Percentiles rank a stretch among this genome's conserved stretches.
Evolutionary conservation across 2,888 invertebrate species (phyloP).

Genomic region (Therioaphis trifolii): DNA sequence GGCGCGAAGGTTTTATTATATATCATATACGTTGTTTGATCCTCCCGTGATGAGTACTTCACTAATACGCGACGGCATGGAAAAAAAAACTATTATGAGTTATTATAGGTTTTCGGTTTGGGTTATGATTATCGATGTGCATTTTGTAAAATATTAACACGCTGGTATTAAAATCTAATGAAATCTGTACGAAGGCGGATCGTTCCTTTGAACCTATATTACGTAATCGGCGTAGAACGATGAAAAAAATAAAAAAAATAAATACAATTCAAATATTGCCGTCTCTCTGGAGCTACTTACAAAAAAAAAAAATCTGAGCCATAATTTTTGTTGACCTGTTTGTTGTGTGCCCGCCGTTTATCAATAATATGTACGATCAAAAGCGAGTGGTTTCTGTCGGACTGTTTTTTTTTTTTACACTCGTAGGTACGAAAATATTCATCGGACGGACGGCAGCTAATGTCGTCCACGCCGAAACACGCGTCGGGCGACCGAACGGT

Average conservation of each 20-base stretch:
- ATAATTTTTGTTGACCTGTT: neutral
- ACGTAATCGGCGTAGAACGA: neutral
- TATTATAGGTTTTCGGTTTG: constrained; percentile 10
- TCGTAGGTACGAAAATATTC: too few species aligned
- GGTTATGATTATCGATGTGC: constrained; percentile 8
- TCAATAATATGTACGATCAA: too few species aligned
- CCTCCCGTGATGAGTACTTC: neutral
- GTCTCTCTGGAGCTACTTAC: too few species aligned
- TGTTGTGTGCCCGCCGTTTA: too few species aligned
- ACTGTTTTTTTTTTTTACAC: too few species aligned
- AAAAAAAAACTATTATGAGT: constrained; percentile 3
- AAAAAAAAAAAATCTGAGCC: too few species aligned
- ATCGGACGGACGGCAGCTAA: too few species aligned
- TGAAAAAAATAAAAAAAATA: neutral
- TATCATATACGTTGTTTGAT: too few species aligned
- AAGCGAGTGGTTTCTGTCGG: too few species aligned
- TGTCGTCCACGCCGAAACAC: too few species aligned
- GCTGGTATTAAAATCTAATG: constrained; percentile 42
- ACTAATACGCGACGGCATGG: neutral
- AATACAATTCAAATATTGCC: neutral
- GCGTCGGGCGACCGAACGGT: neutral
- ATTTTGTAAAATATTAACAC: too few species aligned
- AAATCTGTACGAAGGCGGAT: constrained; percentile 1
- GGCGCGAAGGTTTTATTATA: constrained; percentile 14
- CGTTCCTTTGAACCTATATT: constrained; percentile 1